Conservation (phyloP, 2,888 invertebrate genomes). For the Limenitis arthemis region DNA sequence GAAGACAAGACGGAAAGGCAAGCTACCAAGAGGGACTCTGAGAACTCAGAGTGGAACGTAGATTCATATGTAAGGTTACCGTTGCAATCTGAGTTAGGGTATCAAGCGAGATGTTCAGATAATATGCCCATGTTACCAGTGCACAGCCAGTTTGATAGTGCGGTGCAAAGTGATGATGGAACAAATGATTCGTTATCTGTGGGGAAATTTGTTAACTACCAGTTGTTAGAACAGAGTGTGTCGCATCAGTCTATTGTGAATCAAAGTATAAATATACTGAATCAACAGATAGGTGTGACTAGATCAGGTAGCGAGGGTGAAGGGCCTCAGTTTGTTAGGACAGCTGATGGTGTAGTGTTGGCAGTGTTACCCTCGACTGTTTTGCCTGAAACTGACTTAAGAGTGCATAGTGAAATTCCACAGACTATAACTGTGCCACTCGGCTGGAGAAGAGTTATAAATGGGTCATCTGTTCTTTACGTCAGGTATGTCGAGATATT, state of each 20-base stretch:
- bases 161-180: slow-evolving; percentile 45
- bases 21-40: slow-evolving; percentile 43
- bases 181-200: slow-evolving; percentile 49
- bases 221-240: slow-evolving; percentile 68
- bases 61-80: slow-evolving; percentile 48
- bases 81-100: slow-evolving; percentile 41
- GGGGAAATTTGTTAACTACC: slow-evolving; percentile 65
- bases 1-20: slow-evolving; percentile 35
- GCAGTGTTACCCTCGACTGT: slow-evolving; percentile 55
- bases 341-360: slow-evolving; percentile 61
- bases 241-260: slow-evolving; percentile 67
- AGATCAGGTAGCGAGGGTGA: slow-evolving; percentile 53
- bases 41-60: slow-evolving; percentile 28
- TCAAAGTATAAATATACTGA: slow-evolving; percentile 67
- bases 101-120: slow-evolving; percentile 51
- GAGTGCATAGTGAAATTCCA: slow-evolving; percentile 51
- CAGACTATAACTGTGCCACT: slow-evolving; percentile 62
- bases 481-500: slow-evolving; percentile 16
- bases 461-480: slow-evolving; percentile 52
- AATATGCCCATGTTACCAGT: slow-evolving; percentile 51
- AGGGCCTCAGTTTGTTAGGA: slow-evolving; percentile 56
- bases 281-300: slow-evolving; percentile 64
- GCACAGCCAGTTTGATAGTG: slow-evolving; percentile 51
- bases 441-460: slow-evolving; percentile 66
- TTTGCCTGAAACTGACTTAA: slow-evolving; percentile 43